These are phyloP conservation scores for Liasis olivaceus DNA, from an alignment of 2,797 vertebrate genomes.

Conservation along the genomic window DNA sequence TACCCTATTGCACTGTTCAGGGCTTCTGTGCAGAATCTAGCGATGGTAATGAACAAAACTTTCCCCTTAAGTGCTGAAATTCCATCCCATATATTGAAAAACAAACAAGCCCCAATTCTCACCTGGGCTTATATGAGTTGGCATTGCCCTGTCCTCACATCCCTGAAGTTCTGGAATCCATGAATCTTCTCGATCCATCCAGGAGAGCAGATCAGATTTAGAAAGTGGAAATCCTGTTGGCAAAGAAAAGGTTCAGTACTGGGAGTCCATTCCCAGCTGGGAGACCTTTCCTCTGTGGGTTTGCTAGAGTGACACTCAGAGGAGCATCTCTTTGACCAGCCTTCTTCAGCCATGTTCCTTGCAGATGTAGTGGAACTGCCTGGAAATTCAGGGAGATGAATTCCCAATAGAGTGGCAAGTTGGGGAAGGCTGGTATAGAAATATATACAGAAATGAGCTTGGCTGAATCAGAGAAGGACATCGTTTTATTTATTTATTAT, in stretches of 20 bases:
- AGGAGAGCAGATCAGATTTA: slow-evolving; percentile 35
- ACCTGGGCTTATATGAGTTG: slow-evolving; percentile 49
- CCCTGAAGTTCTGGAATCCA: slow-evolving; percentile 51
- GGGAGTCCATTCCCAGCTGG: too few species aligned
- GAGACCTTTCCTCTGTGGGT: not conserved
- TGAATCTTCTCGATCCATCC: slow-evolving; percentile 57
- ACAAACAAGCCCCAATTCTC: slow-evolving; percentile 5
- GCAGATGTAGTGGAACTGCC: too few species aligned
- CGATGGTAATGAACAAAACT: not conserved
- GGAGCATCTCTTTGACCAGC: not conserved
- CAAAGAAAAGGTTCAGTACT: not conserved
- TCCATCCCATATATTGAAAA: not conserved
- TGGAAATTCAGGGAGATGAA: too few species aligned
- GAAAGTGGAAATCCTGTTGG: slow-evolving; percentile 30
- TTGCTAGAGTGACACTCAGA: not conserved
- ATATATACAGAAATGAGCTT: too few species aligned
- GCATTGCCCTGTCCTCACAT: slow-evolving; percentile 39
- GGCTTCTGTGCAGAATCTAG: not conserved
- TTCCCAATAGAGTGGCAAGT: too few species aligned
- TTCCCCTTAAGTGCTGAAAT: not conserved
- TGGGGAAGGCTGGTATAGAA: too few species aligned
- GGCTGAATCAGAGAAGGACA: too few species aligned
- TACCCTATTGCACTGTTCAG: not conserved
- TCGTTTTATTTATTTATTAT: too few species aligned
- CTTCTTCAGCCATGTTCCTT: too few species aligned